These are phyloP conservation scores for Corythaixoides concolor DNA, from an alignment of 2,113 vertebrate genomes.

Conservation along the genomic window DNA sequence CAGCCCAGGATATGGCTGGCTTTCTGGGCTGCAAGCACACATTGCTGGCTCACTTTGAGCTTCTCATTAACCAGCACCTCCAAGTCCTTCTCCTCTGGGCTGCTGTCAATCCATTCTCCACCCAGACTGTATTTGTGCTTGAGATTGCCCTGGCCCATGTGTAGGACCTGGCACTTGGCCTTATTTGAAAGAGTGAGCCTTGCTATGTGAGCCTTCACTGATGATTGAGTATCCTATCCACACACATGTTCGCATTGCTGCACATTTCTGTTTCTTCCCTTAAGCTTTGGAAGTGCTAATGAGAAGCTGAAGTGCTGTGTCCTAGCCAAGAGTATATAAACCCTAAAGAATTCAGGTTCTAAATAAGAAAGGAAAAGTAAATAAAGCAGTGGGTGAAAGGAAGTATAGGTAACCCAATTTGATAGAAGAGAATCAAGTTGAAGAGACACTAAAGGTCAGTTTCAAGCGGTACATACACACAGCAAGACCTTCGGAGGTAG, in stretches of 20 bases:
- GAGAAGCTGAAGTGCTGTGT: neutral
- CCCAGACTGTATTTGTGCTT: too few species aligned
- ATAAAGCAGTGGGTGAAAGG: neutral
- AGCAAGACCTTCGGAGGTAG: neutral
- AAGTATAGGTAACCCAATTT: neutral
- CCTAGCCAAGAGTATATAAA: neutral
- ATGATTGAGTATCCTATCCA: neutral
- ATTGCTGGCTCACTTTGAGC: too few species aligned
- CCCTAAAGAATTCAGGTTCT: neutral
- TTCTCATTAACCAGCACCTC: too few species aligned
- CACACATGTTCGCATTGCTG: neutral
- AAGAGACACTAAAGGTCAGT: neutral
- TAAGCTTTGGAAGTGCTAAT: neutral
- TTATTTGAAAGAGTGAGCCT: neutral
- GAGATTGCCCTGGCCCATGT: too few species aligned
- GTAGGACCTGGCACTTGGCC: too few species aligned
- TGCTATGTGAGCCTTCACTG: neutral
- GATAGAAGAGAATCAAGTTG: neutral
- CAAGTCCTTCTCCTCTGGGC: too few species aligned
- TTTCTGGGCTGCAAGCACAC: too few species aligned
- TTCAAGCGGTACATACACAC: neutral
- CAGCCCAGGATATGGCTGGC: too few species aligned
- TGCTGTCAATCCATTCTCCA: too few species aligned
- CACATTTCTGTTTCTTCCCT: neutral
- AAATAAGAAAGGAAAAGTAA: neutral